phyloP scores from a whole-genome alignment of 2,797 vertebrate genomes.

The Onychomys torridus region DNA sequence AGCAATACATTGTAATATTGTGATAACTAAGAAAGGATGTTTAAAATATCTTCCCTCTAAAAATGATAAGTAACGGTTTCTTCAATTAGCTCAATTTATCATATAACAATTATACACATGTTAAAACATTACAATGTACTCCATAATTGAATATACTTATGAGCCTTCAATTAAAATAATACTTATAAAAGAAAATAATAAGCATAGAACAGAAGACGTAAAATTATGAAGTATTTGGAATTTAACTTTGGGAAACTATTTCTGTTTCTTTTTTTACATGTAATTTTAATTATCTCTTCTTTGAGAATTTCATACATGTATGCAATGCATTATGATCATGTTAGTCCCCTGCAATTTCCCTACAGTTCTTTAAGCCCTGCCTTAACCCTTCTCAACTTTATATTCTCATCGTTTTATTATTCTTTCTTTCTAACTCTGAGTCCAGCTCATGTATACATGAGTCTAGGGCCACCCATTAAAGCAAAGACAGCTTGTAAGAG shows the following conservation, averaged over 20 bases:
- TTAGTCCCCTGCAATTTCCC: neutral
- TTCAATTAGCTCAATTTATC: neutral
- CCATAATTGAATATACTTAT: neutral
- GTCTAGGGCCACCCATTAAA: neutral
- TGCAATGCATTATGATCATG: neutral
- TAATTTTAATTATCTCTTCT: neutral
- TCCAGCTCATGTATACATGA: neutral
- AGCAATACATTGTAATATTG: neutral
- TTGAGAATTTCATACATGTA: neutral
- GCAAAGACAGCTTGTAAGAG: neutral
- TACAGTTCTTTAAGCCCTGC: neutral
- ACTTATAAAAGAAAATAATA: neutral
- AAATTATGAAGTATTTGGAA: neutral
- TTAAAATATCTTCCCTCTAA: neutral
- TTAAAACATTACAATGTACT: neutral
- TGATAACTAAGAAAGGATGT: neutral
- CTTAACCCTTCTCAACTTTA: neutral
- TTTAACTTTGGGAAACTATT: neutral
- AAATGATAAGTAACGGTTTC: neutral
- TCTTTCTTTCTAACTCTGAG: neutral
- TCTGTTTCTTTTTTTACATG: neutral
- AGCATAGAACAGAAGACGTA: neutral
- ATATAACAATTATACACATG: neutral
- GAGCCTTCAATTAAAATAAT: neutral
- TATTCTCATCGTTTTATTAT: neutral